Base-by-base conservation (phyloP, 1,140 invertebrate species). In the Aporrectodea caliginosa region DNA sequence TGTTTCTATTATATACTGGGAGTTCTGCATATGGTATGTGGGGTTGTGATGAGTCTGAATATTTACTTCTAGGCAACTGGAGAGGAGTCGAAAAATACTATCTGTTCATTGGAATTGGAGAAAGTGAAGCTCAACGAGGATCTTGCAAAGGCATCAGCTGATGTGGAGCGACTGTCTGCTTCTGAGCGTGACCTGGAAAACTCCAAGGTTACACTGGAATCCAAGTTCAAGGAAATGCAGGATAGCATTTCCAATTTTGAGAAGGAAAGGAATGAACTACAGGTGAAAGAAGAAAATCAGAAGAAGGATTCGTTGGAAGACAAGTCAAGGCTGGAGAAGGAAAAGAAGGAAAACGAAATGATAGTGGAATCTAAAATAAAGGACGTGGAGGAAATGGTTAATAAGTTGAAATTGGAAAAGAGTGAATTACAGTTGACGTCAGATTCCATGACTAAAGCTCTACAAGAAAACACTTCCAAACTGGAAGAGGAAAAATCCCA, bases 231-330 rank as follows among this genome's bases (percentile, higher is more conserved):
- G 22, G 43, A 58, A 6, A 6, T 58, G 43, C 43, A 58, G 22
- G 43, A 58, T 12, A 58, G 43, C 43, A 6, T 58, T 22, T 58
- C 43, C 43, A 58, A 75, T 34, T 79, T 81, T 2, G 75, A 85
- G 1, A 35, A 75, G 35, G 78, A 82, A 12, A 81, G 82, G 71
- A 81, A 84, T 30, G 73, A 81, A 34, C 68, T 77, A n/a, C 81
- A 85, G 43, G 81, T 83, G 75, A 77, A 73, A 2, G 70, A 78
- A 31, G 29, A 81, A 27, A 73, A 79, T 30, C 79, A 83, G n/a
- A 68, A 81, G 0, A 78, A 83, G 76, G 69, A 35, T 2, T 27
- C 27, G 12, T 2, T 12, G 27, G n/a, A 27, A 31, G 70, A 14
- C 12, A 72, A 14, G 6, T 31, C 12, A 72, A 72, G 27, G 6